A percentile compares a stretch with the other conserved stretches of the same genome.
Evolutionary conservation across 2,113 vertebrate species (phyloP).

Genomic region (Illadopsis cleaveri): DNA sequence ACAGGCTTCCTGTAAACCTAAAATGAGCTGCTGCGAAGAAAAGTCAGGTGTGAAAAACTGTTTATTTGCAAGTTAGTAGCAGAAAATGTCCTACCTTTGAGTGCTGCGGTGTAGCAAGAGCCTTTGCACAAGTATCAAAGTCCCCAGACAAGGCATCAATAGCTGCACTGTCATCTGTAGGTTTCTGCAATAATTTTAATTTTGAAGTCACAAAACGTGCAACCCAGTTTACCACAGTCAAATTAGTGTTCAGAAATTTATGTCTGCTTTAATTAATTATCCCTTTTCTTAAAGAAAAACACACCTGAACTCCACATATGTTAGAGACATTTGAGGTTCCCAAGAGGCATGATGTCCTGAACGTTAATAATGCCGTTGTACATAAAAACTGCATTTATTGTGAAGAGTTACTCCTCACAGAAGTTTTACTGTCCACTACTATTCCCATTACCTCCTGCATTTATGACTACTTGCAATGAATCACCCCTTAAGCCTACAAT

Average conservation of each 20-base stretch:
- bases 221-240: not conserved
- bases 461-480: not conserved
- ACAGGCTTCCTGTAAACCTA: not conserved
- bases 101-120: constrained; percentile 18
- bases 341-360: not conserved
- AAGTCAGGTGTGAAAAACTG: not conserved
- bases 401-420: not conserved
- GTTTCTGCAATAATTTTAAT: constrained; percentile 53
- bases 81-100: constrained; percentile 65
- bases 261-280: not conserved
- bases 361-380: not conserved
- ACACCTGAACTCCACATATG: not conserved
- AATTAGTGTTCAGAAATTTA: not conserved
- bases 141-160: constrained; percentile 70
- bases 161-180: constrained; percentile 44
- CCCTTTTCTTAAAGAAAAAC: not conserved
- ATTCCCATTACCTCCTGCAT: not conserved
- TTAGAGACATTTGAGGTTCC: not conserved
- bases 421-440: not conserved
- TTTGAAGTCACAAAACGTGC: not conserved
- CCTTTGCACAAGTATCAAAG: constrained; percentile 51
- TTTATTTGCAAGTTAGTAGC: not conserved
- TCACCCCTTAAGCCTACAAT: not conserved
- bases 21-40: not conserved
- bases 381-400: not conserved